phyloP scores from a whole-genome alignment of 2,113 vertebrate genomes.

The Dasyornis broadbenti region DNA sequence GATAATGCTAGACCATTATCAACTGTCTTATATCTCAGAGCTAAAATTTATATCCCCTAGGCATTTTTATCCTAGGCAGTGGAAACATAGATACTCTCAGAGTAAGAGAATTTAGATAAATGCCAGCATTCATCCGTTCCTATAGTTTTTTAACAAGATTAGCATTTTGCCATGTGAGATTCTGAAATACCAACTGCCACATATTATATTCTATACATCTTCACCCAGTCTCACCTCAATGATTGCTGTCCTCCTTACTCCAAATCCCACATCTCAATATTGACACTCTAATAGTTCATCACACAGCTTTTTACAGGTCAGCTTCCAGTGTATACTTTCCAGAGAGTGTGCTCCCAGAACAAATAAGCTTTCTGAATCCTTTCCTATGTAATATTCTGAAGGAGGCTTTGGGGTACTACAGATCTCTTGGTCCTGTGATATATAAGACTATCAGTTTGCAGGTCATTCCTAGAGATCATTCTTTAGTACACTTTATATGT shows the following conservation, averaged over 20 bases:
- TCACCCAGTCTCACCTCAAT: background rate
- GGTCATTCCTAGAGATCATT: background rate
- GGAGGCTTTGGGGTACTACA: background rate
- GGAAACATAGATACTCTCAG: background rate
- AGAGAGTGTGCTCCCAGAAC: background rate
- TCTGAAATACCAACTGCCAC: background rate
- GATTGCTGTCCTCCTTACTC: background rate
- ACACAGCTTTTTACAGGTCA: background rate
- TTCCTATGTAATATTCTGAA: background rate
- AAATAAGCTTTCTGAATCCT: background rate
- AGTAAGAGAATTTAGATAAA: background rate
- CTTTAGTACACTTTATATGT: background rate
- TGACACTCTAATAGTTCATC: background rate
- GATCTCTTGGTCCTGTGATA: background rate
- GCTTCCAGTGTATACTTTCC: background rate
- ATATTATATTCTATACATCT: background rate
- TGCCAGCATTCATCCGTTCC: background rate
- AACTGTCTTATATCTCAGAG: background rate
- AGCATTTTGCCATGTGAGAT: background rate
- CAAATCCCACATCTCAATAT: background rate
- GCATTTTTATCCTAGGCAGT: background rate
- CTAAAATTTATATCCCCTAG: background rate
- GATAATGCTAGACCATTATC: background rate
- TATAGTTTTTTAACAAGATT: background rate
- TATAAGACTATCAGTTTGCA: background rate